Evolutionary conservation across 64 coral and sea anemone species (phyloP).

Genomic region (Orbicella faveolata): DNA sequence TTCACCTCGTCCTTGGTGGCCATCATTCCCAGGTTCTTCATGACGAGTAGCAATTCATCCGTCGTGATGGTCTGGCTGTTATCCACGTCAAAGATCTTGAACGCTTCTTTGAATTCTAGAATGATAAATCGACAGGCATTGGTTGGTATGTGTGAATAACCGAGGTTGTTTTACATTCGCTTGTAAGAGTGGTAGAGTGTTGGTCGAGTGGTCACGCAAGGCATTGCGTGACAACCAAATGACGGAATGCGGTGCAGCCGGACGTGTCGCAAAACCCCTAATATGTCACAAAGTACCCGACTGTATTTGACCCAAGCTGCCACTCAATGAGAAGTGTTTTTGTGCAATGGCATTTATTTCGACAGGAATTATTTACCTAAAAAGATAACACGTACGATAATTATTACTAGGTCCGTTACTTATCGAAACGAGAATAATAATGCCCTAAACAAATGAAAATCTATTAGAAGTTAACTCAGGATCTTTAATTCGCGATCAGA

Average conservation of each 20-base stretch:
- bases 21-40: conserved; percentile 51
- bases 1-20: conserved; percentile 36
- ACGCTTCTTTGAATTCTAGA: conserved; percentile 34
- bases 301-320: too few relatives aligned
- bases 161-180: not conserved
- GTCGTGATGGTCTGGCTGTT: conserved; percentile 45
- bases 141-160: not conserved
- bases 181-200: not conserved
- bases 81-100: conserved; percentile 42
- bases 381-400: too few relatives aligned
- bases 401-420: too few relatives aligned
- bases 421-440: not conserved
- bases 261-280: too few relatives aligned
- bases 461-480: not conserved
- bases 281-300: too few relatives aligned
- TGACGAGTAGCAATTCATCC: conserved; percentile 33
- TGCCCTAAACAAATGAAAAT: not conserved
- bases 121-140: not conserved
- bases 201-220: too few relatives aligned
- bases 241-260: too few relatives aligned
- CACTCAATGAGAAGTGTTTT: too few relatives aligned
- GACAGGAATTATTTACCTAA: too few relatives aligned
- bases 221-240: too few relatives aligned
- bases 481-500: too few relatives aligned
- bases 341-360: too few relatives aligned